Percentiles rank a stretch among this genome's conserved stretches.
Conservation (phyloP, 2,797 vertebrate species). For the Liparis tanakae region DNA sequence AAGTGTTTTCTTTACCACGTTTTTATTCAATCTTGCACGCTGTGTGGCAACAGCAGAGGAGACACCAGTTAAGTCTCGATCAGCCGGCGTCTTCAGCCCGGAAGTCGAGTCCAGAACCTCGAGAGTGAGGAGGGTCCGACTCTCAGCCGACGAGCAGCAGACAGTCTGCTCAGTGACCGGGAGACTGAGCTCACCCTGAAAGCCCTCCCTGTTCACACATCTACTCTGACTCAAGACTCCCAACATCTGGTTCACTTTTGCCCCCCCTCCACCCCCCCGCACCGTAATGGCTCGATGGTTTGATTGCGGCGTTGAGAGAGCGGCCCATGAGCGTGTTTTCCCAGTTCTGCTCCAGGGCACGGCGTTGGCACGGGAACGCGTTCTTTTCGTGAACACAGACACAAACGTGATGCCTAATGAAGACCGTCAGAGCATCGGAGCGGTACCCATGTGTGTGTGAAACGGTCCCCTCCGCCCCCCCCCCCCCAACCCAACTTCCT, state of each 20-base stretch:
- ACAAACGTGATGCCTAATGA: conserved; percentile 48
- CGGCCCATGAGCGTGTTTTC: conserved; percentile 39
- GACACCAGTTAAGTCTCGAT: not conserved
- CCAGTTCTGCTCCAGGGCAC: conserved; percentile 42
- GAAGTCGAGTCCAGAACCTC: too few relatives aligned
- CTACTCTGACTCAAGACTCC: conserved; percentile 17
- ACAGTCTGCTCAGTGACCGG: not conserved
- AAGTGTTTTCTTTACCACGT: not conserved
- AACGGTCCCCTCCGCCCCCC: conserved; percentile 20
- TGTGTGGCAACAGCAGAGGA: not conserved
- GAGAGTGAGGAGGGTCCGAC: too few relatives aligned
- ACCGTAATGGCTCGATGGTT: conserved; percentile 62
- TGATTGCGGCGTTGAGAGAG: conserved; percentile 51
- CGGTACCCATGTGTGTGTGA: conserved; percentile 33
- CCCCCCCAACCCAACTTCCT: conserved; percentile 23
- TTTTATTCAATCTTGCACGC: not conserved
- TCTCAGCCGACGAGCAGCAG: not conserved
- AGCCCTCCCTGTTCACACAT: conserved; percentile 42
- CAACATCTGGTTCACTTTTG: conserved; percentile 70
- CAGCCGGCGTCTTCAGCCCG: not conserved
- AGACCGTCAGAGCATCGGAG: conserved; percentile 41
- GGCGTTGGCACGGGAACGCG: conserved; percentile 33
- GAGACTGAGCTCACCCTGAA: conserved; percentile 1
- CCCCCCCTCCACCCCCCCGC: not conserved
- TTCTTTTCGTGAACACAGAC: conserved; percentile 41